Conservation (phyloP, 2,113 vertebrate species). For the Gymnocephalus cernua region DNA sequence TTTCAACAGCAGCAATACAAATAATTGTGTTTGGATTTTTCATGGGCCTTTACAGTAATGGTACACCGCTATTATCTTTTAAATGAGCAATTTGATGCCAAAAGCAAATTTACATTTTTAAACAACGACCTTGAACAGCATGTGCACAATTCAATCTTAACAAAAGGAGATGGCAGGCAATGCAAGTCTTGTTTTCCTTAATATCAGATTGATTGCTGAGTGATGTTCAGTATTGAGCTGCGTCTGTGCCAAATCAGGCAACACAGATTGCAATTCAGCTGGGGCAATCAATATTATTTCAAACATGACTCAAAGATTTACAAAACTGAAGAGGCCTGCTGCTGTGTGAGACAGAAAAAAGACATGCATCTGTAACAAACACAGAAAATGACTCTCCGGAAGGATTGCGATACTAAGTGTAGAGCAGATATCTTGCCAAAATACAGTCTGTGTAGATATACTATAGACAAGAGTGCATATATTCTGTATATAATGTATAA, state of each 20-base stretch:
- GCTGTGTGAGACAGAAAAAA: constrained; percentile 36
- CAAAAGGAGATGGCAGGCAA: constrained; percentile 34
- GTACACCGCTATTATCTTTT: constrained; percentile 20
- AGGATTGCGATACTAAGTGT: not conserved
- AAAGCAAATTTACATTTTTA: constrained; percentile 36
- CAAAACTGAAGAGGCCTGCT: constrained; percentile 33
- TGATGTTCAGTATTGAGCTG: constrained; percentile 52
- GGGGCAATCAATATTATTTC: constrained; percentile 51
- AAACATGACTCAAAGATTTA: constrained; percentile 41
- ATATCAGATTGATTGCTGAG: constrained; percentile 56
- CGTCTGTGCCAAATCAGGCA: constrained; percentile 46
- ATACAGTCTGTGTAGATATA: not conserved
- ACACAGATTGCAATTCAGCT: constrained; percentile 56
- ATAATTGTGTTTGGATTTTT: constrained; percentile 40
- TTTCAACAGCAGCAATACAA: constrained; percentile 28
- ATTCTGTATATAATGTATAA: too few species aligned
- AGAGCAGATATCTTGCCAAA: not conserved
- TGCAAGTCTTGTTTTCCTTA: constrained; percentile 40
- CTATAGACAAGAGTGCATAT: not conserved
- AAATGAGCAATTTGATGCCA: constrained; percentile 43
- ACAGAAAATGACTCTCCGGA: constrained; percentile 18
- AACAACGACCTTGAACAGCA: constrained; percentile 40
- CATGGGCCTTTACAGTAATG: constrained; percentile 3
- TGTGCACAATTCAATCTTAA: constrained; percentile 41
- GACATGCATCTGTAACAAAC: constrained; percentile 26